These are phyloP conservation scores for rat (Rattus norvegicus) DNA, from an alignment of 2,113 vertebrate species.

Conservation along the genomic window DNA sequence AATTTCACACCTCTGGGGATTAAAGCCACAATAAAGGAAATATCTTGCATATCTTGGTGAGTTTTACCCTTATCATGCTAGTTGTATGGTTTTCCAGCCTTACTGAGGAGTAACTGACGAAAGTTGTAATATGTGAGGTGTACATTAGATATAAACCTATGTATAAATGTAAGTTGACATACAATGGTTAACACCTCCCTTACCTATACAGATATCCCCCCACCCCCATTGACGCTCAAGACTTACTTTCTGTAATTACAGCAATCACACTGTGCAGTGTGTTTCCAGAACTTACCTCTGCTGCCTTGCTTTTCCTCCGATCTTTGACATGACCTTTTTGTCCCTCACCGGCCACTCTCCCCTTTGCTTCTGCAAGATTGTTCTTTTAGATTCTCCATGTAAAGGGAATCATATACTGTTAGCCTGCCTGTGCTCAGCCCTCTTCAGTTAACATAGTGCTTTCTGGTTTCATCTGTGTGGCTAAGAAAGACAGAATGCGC, in stretches of 20 bases:
- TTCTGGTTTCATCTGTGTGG: background rate
- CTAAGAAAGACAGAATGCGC: background rate
- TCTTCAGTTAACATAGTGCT: background rate
- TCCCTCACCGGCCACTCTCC: background rate
- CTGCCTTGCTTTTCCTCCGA: background rate
- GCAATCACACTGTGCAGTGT: too few relatives aligned
- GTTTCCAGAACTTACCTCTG: background rate
- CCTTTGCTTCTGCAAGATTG: background rate
- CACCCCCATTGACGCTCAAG: background rate
- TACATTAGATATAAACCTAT: background rate
- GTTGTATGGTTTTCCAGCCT: background rate
- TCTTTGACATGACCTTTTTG: background rate
- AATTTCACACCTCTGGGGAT: slow-evolving; percentile 42
- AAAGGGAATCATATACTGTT: background rate
- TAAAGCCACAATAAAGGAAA: slow-evolving; percentile 51
- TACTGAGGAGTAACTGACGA: background rate
- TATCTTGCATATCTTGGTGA: background rate
- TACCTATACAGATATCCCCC: background rate
- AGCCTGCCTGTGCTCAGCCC: background rate
- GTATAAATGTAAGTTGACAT: background rate
- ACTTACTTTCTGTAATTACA: background rate
- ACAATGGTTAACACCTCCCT: background rate
- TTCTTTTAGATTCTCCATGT: background rate
- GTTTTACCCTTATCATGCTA: slow-evolving; percentile 23
- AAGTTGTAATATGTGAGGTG: background rate